Percentiles rank a stretch among this genome's conserved stretches.
These are phyloP conservation scores for Laupala kohalensis DNA, from an alignment of 1,140 invertebrate species.

Conservation along the genomic window DNA sequence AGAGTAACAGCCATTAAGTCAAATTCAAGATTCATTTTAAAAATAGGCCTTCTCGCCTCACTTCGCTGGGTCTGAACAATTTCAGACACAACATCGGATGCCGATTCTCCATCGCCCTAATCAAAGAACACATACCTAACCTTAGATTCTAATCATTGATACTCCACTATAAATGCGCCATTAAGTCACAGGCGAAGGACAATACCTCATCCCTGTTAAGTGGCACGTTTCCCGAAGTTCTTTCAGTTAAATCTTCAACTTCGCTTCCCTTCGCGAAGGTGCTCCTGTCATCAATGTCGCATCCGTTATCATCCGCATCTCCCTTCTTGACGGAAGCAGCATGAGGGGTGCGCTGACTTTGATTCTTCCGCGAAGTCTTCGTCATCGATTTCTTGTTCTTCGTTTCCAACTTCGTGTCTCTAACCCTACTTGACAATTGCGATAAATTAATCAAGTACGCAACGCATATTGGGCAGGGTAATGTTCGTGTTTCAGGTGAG, in stretches of 20 bases:
- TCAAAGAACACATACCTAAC: background rate
- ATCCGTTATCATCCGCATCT: background rate
- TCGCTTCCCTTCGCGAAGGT: background rate
- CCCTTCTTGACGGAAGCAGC: background rate
- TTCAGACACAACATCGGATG: background rate
- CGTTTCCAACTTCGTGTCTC: background rate
- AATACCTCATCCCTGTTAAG: background rate
- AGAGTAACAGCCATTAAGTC: slow-evolving; percentile 62
- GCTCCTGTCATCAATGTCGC: background rate
- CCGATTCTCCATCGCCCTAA: slow-evolving; percentile 3
- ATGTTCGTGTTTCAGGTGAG: background rate
- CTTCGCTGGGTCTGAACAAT: too few relatives aligned
- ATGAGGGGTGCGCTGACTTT: background rate
- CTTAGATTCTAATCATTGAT: background rate
- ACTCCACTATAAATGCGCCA: background rate
- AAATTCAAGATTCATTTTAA: slow-evolving; percentile 52
- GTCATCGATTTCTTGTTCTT: background rate
- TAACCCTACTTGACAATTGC: background rate
- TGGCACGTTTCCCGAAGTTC: background rate
- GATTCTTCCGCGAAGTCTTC: background rate
- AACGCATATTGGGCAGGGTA: too few relatives aligned
- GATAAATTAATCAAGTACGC: too few relatives aligned
- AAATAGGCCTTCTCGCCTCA: background rate
- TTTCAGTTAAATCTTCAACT: background rate
- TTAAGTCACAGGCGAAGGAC: background rate